Percentiles rank a stretch among this genome's conserved stretches.
phyloP scores from a whole-genome alignment of 2,888 invertebrate genomes.

The Allolobophora icterica region DNA sequence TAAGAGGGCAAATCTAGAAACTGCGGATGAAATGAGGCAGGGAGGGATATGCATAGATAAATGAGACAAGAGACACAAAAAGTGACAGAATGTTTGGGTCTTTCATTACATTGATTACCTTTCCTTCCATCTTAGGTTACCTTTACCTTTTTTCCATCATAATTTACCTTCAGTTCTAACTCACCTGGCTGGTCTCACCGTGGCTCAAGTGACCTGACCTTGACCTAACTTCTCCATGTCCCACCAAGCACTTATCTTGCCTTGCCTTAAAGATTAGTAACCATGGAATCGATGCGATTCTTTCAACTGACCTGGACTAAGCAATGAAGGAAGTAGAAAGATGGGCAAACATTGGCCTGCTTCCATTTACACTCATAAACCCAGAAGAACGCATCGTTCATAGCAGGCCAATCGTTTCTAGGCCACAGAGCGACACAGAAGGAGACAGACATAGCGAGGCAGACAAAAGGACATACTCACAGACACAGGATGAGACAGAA shows the following conservation, averaged over 20 bases:
- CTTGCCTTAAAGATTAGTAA: not conserved
- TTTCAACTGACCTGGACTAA: not conserved
- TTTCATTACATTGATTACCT: too few species aligned
- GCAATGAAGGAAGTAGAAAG: not conserved
- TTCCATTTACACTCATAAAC: not conserved
- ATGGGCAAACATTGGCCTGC: not conserved
- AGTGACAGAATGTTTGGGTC: too few species aligned
- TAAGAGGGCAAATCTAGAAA: too few species aligned
- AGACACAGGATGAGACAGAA: not conserved
- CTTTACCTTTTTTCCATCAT: too few species aligned
- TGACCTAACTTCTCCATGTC: not conserved
- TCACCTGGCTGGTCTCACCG: not conserved
- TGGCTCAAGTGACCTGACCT: not conserved
- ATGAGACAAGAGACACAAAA: too few species aligned
- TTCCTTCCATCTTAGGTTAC: too few species aligned
- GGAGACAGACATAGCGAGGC: not conserved
- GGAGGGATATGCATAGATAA: too few species aligned
- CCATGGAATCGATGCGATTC: not conserved
- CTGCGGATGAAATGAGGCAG: too few species aligned
- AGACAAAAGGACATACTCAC: not conserved
- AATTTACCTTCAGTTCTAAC: too few species aligned
- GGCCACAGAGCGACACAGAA: not conserved
- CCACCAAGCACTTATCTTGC: not conserved
- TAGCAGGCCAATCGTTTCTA: not conserved
- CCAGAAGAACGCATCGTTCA: not conserved